Evolutionary conservation across 1,140 invertebrate genomes (phyloP).

Genomic region (Achatina immaculata): DNA sequence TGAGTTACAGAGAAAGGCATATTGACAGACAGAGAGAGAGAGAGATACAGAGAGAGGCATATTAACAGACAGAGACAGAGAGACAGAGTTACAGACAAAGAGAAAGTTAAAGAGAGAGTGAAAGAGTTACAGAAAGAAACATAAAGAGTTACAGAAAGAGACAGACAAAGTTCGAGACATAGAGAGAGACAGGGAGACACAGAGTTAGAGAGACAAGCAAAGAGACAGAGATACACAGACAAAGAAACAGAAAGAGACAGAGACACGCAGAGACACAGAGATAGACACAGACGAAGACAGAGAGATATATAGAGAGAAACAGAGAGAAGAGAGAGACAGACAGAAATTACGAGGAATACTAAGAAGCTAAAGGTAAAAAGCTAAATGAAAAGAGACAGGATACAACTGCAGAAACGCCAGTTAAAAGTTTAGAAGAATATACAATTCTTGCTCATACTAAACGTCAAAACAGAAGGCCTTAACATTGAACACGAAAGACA

Average conservation of each 20-base stretch:
- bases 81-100: neutral
- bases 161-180: neutral
- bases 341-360: too few species aligned
- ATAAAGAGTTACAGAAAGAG: neutral
- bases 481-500: too few species aligned
- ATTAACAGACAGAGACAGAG: constrained; percentile 14
- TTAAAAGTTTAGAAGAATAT: too few species aligned
- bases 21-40: constrained; percentile 13
- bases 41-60: constrained; percentile 8
- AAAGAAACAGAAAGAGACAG: constrained; percentile 5
- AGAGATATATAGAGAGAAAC: constrained; percentile 9
- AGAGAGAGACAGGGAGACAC: constrained; percentile 4
- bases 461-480: too few species aligned
- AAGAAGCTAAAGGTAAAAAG: too few species aligned
- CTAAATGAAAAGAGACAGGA: too few species aligned
- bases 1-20: neutral
- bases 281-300: constrained; percentile 4
- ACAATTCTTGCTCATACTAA: too few species aligned
- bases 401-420: too few species aligned
- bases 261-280: constrained; percentile 3
- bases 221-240: neutral
- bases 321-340: constrained; percentile 28
- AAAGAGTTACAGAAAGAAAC: neutral
- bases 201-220: neutral
- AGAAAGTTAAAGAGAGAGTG: neutral